Evolutionary conservation across 2,888 invertebrate species (phyloP).

Genomic region (Ophraella communa): DNA sequence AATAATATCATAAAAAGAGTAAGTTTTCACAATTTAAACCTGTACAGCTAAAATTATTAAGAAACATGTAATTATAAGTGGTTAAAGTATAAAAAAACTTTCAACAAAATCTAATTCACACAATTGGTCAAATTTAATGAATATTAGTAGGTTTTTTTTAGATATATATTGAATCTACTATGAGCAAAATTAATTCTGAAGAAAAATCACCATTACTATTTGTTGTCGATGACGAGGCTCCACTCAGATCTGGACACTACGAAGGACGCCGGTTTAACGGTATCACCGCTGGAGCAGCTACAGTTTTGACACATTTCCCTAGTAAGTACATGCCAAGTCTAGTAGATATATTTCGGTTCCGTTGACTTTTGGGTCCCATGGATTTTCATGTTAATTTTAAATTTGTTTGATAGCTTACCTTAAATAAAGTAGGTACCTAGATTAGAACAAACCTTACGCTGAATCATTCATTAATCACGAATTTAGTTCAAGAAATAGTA

Average conservation of each 20-base stretch:
- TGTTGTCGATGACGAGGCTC: slow-evolving; percentile 49
- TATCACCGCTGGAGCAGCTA: slow-evolving; percentile 55
- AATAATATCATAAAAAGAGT: background rate
- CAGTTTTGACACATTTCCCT: slow-evolving; percentile 58
- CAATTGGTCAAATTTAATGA: background rate
- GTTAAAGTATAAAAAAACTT: no score
- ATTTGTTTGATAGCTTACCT: no score
- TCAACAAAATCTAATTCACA: background rate
- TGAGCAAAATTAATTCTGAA: slow-evolving; percentile 43
- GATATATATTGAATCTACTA: background rate
- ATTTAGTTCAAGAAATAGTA: no score
- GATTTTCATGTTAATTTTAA: no score
- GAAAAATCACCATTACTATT: slow-evolving; percentile 57
- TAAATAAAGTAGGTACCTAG: no score
- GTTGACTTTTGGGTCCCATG: no score
- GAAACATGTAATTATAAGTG: no score
- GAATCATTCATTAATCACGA: no score
- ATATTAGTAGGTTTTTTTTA: background rate
- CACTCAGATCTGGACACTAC: slow-evolving; percentile 46
- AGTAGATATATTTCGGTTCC: no score
- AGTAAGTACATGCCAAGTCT: slow-evolving; percentile 53
- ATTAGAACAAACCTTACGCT: no score
- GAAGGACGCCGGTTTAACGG: slow-evolving; percentile 53
- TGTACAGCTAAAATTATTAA: no score
- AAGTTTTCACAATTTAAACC: no score